Percentiles rank a stretch among this genome's conserved stretches.
phyloP scores from a whole-genome alignment of 2,888 invertebrate genomes.

The Pristionchus japonicus region DNA sequence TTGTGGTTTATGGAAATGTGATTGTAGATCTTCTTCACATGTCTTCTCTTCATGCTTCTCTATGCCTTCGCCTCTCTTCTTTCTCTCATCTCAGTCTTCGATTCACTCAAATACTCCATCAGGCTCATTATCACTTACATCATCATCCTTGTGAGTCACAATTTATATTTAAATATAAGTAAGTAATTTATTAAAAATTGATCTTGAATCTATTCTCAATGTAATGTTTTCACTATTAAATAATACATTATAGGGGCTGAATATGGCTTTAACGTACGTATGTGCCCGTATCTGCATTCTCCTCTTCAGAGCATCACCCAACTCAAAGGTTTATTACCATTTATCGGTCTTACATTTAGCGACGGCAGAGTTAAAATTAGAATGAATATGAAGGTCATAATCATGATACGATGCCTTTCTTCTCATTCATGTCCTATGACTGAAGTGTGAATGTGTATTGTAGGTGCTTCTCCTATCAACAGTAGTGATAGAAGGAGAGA shows the following conservation, averaged over 20 bases:
- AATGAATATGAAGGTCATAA: too few species aligned
- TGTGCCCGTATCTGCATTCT: slow-evolving; percentile 57
- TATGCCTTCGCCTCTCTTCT: slow-evolving; percentile 56
- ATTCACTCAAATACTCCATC: slow-evolving; percentile 58
- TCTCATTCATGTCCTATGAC: background rate
- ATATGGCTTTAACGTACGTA: slow-evolving; percentile 52
- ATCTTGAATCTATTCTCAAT: background rate
- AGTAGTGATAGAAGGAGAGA: slow-evolving; percentile 45
- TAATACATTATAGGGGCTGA: slow-evolving; percentile 48
- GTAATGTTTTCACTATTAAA: background rate
- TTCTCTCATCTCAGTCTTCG: slow-evolving; percentile 57
- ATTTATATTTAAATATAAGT: background rate
- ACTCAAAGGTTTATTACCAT: slow-evolving; percentile 51
- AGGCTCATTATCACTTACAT: slow-evolving; percentile 56
- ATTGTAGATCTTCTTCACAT: slow-evolving; percentile 55
- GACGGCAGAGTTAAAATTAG: too few species aligned
- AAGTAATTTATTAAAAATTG: slow-evolving; percentile 44
- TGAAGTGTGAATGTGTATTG: too few species aligned
- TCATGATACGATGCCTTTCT: too few species aligned
- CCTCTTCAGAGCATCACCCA: slow-evolving; percentile 62
- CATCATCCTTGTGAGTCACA: slow-evolving; percentile 55
- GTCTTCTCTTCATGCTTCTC: slow-evolving; percentile 53
- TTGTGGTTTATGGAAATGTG: background rate
- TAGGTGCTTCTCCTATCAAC: slow-evolving; percentile 36
- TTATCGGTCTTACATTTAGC: too few species aligned